Conservation (phyloP, 2,797 vertebrate species). For the Sorex maritimensis region DNA sequence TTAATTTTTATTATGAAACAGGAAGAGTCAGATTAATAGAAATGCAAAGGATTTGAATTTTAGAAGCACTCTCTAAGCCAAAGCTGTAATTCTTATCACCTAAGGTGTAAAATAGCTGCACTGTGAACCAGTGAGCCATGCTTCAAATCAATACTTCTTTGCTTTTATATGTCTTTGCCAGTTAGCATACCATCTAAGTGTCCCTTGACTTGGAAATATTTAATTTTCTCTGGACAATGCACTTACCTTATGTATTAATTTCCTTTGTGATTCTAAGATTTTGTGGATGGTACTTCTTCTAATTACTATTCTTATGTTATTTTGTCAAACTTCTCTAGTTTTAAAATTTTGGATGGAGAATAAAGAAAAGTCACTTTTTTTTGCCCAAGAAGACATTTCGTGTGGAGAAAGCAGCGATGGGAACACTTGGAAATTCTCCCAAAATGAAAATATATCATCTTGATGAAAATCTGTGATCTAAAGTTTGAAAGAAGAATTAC, state of each 20-base stretch:
- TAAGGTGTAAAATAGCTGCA: not conserved
- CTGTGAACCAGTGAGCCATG: not conserved
- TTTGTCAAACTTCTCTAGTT: not conserved
- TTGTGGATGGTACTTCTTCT: not conserved
- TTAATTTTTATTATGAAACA: conserved; percentile 13
- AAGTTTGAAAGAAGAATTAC: not conserved
- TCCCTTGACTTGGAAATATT: not conserved
- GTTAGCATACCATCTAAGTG: not conserved
- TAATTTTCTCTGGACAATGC: conserved; percentile 5
- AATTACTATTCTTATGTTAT: not conserved
- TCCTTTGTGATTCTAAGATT: conserved; percentile 2
- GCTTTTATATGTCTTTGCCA: conserved; percentile 37
- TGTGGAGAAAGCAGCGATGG: not conserved
- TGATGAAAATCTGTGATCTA: not conserved
- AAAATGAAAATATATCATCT: conserved; percentile 31
- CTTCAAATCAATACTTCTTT: conserved; percentile 8
- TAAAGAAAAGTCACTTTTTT: not conserved
- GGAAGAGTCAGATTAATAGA: conserved; percentile 26
- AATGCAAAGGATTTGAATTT: conserved; percentile 66
- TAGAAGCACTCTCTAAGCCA: conserved; percentile 2
- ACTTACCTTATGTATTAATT: not conserved
- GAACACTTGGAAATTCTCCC: conserved; percentile 43
- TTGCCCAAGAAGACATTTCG: not conserved
- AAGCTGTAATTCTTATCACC: conserved; percentile 40
- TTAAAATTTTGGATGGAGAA: conserved; percentile 23